Evolutionary conservation across 1,140 invertebrate genomes (phyloP).

Genomic region (Drosophila carrolli): DNA sequence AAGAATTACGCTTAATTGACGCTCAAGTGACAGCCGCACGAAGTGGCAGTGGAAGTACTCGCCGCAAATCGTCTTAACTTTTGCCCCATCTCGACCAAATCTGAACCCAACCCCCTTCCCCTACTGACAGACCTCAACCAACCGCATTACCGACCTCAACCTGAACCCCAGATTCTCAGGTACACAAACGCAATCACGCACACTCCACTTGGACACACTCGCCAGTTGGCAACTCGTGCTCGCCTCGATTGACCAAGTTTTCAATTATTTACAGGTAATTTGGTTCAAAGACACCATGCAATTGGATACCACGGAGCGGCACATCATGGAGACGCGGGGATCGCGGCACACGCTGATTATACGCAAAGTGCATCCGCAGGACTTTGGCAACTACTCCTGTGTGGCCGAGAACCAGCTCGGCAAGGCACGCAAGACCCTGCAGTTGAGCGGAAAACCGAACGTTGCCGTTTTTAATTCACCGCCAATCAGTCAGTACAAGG

Average conservation of each 20-base stretch:
- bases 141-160: slow-evolving; percentile 7
- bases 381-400: slow-evolving; percentile 90
- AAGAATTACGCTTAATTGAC: slow-evolving; percentile 61
- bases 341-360: slow-evolving; percentile 88
- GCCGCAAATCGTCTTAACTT: slow-evolving; percentile 75
- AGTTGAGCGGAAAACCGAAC: slow-evolving; percentile 89
- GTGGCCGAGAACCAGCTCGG: slow-evolving; percentile 89
- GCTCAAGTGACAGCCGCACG: slow-evolving; percentile 52
- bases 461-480: slow-evolving; percentile 88
- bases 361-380: slow-evolving; percentile 87
- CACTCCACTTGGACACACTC: slow-evolving; percentile 24
- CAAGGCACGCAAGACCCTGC: slow-evolving; percentile 87
- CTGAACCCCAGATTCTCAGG: slow-evolving; percentile 9
- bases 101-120: not conserved
- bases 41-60: slow-evolving; percentile 45
- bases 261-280: slow-evolving; percentile 86
- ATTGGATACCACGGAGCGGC: slow-evolving; percentile 88
- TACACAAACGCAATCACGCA: slow-evolving; percentile 46
- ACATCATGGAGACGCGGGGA: slow-evolving; percentile 88
- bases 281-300: slow-evolving; percentile 89
- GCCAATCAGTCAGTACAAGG: slow-evolving; percentile 87
- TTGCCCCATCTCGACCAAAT: slow-evolving; percentile 17
- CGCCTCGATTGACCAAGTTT: slow-evolving; percentile 75
- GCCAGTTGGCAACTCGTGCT: slow-evolving; percentile 34
- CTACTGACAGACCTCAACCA: not conserved